Percentiles rank a stretch among this genome's conserved stretches.
Evolutionary conservation across 1,140 invertebrate genomes (phyloP).

Genomic region (Calephelis nemesis): DNA sequence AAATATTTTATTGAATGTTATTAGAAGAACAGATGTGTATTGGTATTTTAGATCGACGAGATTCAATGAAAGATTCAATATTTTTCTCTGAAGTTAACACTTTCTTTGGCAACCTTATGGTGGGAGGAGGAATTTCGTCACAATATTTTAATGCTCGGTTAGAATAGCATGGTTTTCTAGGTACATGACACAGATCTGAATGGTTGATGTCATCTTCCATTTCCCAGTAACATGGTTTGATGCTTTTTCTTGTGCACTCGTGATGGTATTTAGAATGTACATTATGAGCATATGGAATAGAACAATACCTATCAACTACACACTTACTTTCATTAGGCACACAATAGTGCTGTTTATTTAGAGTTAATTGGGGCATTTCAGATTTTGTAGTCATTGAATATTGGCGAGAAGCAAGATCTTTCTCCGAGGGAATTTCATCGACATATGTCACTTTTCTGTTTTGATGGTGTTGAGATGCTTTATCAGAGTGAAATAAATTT

Average conservation of each 20-base stretch:
- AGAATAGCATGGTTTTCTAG: neutral
- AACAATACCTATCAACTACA: neutral
- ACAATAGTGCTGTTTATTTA: slow-evolving; percentile 22
- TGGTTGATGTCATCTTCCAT: neutral
- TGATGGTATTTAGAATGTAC: slow-evolving; percentile 35
- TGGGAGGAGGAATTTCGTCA: slow-evolving; percentile 23
- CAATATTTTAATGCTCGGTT: slow-evolving; percentile 15
- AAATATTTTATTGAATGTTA: slow-evolving; percentile 9
- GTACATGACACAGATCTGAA: neutral
- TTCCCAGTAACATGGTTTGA: slow-evolving; percentile 5
- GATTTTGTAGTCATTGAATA: slow-evolving; percentile 11
- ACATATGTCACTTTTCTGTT: slow-evolving; percentile 35
- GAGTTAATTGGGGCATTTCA: neutral
- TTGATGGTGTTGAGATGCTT: slow-evolving; percentile 6
- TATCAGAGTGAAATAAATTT: neutral
- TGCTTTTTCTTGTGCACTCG: slow-evolving; percentile 27
- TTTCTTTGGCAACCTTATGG: slow-evolving; percentile 42
- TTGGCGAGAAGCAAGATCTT: neutral
- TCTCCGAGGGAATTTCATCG: slow-evolving; percentile 29
- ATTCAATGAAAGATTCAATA: slow-evolving; percentile 37
- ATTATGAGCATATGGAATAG: slow-evolving; percentile 30
- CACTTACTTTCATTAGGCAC: slow-evolving; percentile 4
- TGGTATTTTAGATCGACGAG: neutral
- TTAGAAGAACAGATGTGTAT: neutral
- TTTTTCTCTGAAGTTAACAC: slow-evolving; percentile 47